Base-by-base conservation (phyloP, 1,140 invertebrate genomes). In the Bombus superbus region DNA sequence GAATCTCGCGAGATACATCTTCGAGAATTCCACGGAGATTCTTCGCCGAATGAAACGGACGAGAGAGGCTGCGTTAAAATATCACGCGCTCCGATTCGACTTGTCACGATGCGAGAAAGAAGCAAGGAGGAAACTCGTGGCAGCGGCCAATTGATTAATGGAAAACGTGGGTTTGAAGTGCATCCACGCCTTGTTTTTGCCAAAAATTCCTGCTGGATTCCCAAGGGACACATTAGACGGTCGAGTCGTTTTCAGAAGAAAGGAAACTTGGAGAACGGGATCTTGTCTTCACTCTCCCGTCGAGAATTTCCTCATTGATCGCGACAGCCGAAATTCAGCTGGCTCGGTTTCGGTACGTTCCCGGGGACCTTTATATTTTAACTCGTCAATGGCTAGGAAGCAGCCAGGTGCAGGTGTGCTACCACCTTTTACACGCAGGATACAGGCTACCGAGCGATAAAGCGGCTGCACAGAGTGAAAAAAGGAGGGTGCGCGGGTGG, bases 291-390 rank as follows among this genome's bases (percentile, higher is more conserved):
- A 73, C 71, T 78, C 79, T 74, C 53, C 79, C 42, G 66, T 64
- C 79, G 86, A 83, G 74, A 73, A 71, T 87, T 77, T 80, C 35
- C 71, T 90, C 88, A 74, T 88, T 78, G 86, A 88, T 75, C 74
- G 86, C 74, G 87, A 87, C 86, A 82, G 83, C 87, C 86, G 66
- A 85, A 89, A 91, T 92, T 93, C 93, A 94, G 93, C 93, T 94
- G 93, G 92, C 83, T 90, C 76, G 75, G 42, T 68, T 28, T 72
- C 57, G 86, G 57, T 78, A 47, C 22, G 57, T 87, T 89, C 86
- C 86, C 47, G 59, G 85, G 72, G 90, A 92, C 92, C 91, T 92
- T 90, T 91, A 92, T 93, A 93, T 93, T 94, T 93, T 90, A 93
- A 92, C 82, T 89, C 91, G 85, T 94, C 92, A 94, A 94, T 94